Conservation (phyloP, 2,797 vertebrate species). For the Acrocephalus scirpaceus region DNA sequence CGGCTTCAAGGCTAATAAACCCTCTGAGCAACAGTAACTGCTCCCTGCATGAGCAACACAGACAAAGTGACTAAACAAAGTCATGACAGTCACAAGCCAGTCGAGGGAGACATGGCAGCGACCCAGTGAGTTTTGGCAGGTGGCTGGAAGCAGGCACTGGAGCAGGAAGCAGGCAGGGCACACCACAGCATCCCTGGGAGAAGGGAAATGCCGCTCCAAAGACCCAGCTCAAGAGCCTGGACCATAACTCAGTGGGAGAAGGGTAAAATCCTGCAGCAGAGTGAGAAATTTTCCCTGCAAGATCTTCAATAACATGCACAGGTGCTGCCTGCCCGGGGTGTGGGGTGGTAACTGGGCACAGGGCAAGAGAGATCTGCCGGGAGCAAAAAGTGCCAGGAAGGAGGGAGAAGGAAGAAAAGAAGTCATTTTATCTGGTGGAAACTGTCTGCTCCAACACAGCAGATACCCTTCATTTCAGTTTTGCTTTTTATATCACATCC, state of each 20-base stretch:
- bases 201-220: background rate
- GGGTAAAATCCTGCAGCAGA: background rate
- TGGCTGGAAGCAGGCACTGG: background rate
- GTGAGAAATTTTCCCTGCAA: background rate
- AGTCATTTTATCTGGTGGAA: background rate
- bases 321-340: background rate
- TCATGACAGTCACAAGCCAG: conserved; percentile 16
- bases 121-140: background rate
- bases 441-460: background rate
- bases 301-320: rapidly evolving
- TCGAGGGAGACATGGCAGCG: background rate
- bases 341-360: rapidly evolving
- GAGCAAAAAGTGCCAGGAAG: background rate
- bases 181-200: background rate
- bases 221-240: background rate
- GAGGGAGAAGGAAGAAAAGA: background rate
- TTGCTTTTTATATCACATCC: conserved; percentile 35
- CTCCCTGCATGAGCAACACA: conserved; percentile 27
- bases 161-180: background rate
- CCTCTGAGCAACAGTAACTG: background rate
- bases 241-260: background rate
- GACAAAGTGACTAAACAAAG: conserved; percentile 30
- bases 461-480: background rate
- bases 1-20: background rate
- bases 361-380: background rate